These are phyloP conservation scores for Gnathonemus longibarbis DNA, from an alignment of 2,113 vertebrate species.

Conservation along the genomic window DNA sequence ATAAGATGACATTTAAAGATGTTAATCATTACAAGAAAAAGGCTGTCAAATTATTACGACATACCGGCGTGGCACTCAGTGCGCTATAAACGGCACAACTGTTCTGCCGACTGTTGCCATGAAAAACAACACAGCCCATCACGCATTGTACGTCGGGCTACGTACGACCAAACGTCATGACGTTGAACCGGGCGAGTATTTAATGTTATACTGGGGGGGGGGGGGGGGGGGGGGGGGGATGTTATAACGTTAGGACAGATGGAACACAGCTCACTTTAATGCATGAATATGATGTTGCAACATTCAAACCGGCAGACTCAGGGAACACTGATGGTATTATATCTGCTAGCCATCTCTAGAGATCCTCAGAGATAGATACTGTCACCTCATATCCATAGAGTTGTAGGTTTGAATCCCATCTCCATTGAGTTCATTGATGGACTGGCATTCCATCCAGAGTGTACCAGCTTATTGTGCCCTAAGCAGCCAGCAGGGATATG, in stretches of 20 bases:
- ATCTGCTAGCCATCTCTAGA: neutral
- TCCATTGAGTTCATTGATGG: neutral
- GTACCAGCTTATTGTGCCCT: neutral
- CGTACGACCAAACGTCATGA: constrained; percentile 19
- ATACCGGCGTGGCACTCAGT: constrained; percentile 11
- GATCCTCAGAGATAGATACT: neutral
- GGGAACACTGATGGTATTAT: neutral
- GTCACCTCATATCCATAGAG: neutral
- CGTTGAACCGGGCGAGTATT: neutral
- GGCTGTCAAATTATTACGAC: neutral
- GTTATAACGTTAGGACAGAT: neutral
- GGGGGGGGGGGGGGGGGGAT: neutral
- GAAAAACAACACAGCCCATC: constrained; percentile 32
- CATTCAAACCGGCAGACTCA: neutral
- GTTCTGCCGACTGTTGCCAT: constrained; percentile 32
- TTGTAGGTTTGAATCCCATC: neutral
- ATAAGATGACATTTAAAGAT: constrained; percentile 3
- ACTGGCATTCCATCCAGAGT: neutral
- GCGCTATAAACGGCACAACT: constrained; percentile 4
- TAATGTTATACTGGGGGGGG: neutral
- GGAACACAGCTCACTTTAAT: neutral
- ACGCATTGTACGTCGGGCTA: constrained; percentile 19
- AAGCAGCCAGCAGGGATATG: neutral
- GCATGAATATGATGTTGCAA: neutral
- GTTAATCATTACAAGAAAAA: neutral